A percentile compares a stretch with the other conserved stretches of the same genome.
Conservation (phyloP, 2,113 vertebrate genomes). For the Lasiurus borealis region DNA sequence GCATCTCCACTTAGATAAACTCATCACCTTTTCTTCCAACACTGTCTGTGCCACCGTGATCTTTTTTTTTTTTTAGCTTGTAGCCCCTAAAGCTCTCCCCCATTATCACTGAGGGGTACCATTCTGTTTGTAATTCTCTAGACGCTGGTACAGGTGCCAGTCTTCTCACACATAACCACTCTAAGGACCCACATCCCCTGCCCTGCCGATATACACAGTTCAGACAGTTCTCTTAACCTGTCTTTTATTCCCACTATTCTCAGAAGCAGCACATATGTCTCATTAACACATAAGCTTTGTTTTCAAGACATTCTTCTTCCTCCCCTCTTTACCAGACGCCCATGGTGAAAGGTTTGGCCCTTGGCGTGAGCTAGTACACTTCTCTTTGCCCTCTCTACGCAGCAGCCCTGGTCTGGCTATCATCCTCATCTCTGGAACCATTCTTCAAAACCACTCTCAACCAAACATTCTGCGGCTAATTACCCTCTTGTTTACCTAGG, state of each 20-base stretch:
- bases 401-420: not conserved
- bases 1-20: not conserved
- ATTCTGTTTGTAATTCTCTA: not conserved
- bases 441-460: constrained; percentile 47
- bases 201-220: not conserved
- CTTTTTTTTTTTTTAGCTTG: not conserved
- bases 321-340: not conserved
- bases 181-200: not conserved
- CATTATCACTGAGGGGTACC: not conserved
- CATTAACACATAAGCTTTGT: constrained; percentile 23
- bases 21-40: not conserved
- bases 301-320: constrained; percentile 19
- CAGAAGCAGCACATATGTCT: not conserved
- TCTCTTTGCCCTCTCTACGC: not conserved
- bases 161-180: not conserved
- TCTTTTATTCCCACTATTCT: not conserved
- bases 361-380: not conserved
- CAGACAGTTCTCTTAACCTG: not conserved
- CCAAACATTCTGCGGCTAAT: constrained; percentile 18
- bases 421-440: not conserved
- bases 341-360: not conserved
- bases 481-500: constrained; percentile 21
- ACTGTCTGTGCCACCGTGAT: not conserved
- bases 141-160: not conserved
- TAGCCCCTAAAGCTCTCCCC: not conserved